phyloP scores from a whole-genome alignment of 2,888 invertebrate genomes.

The Yponomeuta plumbellus region DNA sequence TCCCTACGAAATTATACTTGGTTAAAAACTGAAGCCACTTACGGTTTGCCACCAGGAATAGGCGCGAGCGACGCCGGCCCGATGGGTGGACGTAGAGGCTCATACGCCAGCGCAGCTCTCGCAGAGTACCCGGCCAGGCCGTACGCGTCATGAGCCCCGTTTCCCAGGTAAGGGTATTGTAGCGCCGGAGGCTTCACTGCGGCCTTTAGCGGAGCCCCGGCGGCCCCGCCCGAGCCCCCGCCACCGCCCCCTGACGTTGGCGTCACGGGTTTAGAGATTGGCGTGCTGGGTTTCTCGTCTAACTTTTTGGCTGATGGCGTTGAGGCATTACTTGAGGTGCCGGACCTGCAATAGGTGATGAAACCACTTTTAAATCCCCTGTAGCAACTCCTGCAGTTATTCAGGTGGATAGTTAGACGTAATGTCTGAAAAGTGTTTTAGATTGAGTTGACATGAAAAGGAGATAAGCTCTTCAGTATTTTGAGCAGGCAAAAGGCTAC shows the following conservation, averaged over 20 bases:
- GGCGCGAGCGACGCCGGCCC: constrained; percentile 77
- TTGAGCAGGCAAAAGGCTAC: no score
- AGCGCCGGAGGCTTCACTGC: constrained; percentile 77
- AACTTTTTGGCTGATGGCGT: constrained; percentile 91
- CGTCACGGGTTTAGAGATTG: constrained; percentile 92
- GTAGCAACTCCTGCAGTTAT: no score
- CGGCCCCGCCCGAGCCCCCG: constrained; percentile 72
- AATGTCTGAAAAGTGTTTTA: no score
- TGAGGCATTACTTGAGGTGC: constrained; percentile 93
- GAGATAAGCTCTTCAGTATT: no score
- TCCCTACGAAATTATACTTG: neutral
- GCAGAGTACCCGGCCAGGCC: constrained; percentile 72
- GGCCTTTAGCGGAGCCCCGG: constrained; percentile 74
- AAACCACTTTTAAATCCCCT: neutral
- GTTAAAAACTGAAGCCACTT: constrained; percentile 60
- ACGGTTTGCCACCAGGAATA: constrained; percentile 92
- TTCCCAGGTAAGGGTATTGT: constrained; percentile 80
- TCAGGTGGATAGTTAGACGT: no score
- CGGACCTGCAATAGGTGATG: constrained; percentile 75
- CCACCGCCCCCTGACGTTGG: constrained; percentile 83
- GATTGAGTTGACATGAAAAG: neutral
- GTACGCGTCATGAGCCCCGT: constrained; percentile 69
- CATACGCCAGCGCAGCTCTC: constrained; percentile 67
- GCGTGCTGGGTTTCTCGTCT: constrained; percentile 93
- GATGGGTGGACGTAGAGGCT: constrained; percentile 69